phyloP scores from a whole-genome alignment of 2,113 vertebrate genomes.

The Oryzias javanicus region DNA sequence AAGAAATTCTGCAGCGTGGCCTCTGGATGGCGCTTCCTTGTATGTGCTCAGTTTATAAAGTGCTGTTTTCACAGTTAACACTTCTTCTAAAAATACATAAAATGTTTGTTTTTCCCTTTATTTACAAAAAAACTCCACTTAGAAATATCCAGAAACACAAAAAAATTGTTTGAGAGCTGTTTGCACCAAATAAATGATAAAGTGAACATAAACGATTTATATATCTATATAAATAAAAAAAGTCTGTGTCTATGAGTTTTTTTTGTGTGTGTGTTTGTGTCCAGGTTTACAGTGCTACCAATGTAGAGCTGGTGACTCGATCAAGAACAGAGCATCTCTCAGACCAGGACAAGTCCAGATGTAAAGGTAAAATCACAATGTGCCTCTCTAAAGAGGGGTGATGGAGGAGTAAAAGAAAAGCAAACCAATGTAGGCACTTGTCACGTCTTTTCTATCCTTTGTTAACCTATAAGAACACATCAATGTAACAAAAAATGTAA shows the following conservation, averaged over 20 bases:
- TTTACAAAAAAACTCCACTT: no score
- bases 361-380: constrained; percentile 71
- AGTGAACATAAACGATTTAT: not conserved
- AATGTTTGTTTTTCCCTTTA: no score
- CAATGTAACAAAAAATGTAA: not conserved
- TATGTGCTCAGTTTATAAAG: no score
- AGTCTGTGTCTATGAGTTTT: not conserved
- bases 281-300: constrained; percentile 82
- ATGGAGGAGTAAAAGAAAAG: no score
- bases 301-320: constrained; percentile 81
- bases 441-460: not conserved
- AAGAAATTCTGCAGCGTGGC: not conserved
- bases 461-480: not conserved
- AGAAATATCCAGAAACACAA: no score
- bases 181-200: not conserved
- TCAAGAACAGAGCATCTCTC: constrained; percentile 82
- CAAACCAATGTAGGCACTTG: no score
- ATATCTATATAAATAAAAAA: not conserved
- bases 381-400: no score
- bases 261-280: not conserved
- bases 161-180: not conserved
- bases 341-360: constrained; percentile 81
- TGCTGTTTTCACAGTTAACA: no score
- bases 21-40: no score
- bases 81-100: no score